Evolutionary conservation across 2,113 vertebrate species (phyloP), one percentile per base, ranked within the genome.

Genomic region (Tricholaema leucomelas): DNA sequence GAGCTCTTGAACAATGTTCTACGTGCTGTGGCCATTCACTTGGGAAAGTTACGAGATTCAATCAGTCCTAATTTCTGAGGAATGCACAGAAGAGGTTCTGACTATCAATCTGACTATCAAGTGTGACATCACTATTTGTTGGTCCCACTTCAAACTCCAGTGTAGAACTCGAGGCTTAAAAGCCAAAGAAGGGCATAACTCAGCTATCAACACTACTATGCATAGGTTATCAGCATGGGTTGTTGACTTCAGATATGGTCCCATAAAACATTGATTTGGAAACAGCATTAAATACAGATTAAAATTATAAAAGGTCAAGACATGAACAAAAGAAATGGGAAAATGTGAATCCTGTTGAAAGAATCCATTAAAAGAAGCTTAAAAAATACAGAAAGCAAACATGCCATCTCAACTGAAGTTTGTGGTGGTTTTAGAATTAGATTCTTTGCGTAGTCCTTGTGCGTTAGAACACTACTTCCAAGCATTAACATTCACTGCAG

Each of bases 401-500:
- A 2, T 61, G 13, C 38, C 25, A 83, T 42, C 42, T 31, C 24
- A 58, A 80, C 46, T 52, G n/a, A 94, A 81, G 65, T 59, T 71
- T 42, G 40, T 75, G 58, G 36, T 20, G 82, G 61, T 84, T 91
- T 82, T 64, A 76, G 63, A 93, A 91, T 27, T 61, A 28, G 24
- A 67, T 79, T 77, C 33, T 86, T 77, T 87, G 77, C 38, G 35
- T 4, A 30, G 78, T 79, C 54, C 78, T 31, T 81, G 35, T 48
- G 33, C 40, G 38, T n/a, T 84, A 54, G 28, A 84, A 67, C 56
- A 75, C 56, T 91, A 59, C 60, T 92, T 95, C 42, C 72, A 66
- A 63, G 12, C 52, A 87, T 80, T 96, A 88, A 79, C 63, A 90
- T 85, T 94, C 55, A 87, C 20, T 79, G 42, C 66, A 88, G 90